phyloP scores from a whole-genome alignment of 2,888 invertebrate species.

The Drosophila flavopinicola region DNA sequence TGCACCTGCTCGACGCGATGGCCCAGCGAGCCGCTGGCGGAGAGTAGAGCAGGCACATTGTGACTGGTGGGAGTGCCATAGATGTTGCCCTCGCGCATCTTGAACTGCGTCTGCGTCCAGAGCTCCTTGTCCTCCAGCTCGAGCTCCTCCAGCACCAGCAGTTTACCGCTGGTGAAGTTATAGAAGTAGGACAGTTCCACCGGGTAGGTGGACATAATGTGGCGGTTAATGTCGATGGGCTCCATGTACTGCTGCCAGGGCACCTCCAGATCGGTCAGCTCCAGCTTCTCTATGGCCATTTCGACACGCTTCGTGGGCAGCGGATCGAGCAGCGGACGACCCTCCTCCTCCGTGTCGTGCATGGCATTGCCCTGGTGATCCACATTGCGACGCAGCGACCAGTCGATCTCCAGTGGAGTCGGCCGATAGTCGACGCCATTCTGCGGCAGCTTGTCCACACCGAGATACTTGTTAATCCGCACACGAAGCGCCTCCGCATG shows the following conservation, averaged over 20 bases:
- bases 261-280: slow-evolving; percentile 50
- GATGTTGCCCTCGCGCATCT: slow-evolving; percentile 52
- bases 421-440: slow-evolving; percentile 67
- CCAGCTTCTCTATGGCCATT: slow-evolving; percentile 25
- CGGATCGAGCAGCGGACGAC: slow-evolving; percentile 70
- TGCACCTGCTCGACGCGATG: slow-evolving; percentile 6
- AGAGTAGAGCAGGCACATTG: slow-evolving; percentile 33
- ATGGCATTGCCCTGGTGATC: slow-evolving; percentile 69
- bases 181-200: slow-evolving; percentile 90
- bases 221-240: slow-evolving; percentile 88
- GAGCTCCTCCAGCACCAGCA: slow-evolving; percentile 49
- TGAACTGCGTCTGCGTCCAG: slow-evolving; percentile 66
- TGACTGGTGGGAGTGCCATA: slow-evolving; percentile 23
- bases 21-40: slow-evolving; percentile 9
- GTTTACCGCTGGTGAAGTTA: slow-evolving; percentile 85
- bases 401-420: slow-evolving; percentile 75
- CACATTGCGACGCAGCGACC: slow-evolving; percentile 73
- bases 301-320: slow-evolving; percentile 63
- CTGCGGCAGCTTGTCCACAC: slow-evolving; percentile 48
- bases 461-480: slow-evolving; percentile 81
- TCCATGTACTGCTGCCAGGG: slow-evolving; percentile 85
- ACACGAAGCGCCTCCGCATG: slow-evolving; percentile 83
- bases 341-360: slow-evolving; percentile 53
- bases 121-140: slow-evolving; percentile 51
- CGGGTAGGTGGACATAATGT: slow-evolving; percentile 86